Evolutionary conservation across 2,797 vertebrate genomes (phyloP).

Genomic region (Coracias cyanogaster): DNA sequence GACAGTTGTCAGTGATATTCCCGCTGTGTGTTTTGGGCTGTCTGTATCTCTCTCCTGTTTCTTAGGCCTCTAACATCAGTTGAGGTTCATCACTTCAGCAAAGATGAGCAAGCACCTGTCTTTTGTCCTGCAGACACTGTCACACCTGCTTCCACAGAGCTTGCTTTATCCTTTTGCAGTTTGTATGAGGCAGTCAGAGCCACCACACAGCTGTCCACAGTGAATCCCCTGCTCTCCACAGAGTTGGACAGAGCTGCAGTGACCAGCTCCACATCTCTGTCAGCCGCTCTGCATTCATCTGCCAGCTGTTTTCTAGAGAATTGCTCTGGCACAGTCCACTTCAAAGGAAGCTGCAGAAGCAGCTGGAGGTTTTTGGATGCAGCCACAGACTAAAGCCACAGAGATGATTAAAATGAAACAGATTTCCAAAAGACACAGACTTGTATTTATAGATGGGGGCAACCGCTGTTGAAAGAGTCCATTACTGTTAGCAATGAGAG

Average conservation of each 20-base stretch:
- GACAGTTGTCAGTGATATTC: not conserved
- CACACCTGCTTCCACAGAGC: not conserved
- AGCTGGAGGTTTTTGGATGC: not conserved
- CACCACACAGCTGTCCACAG: fast-evolving
- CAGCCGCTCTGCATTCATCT: not conserved
- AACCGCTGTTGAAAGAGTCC: fast-evolving
- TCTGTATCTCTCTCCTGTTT: not conserved
- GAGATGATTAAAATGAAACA: not conserved
- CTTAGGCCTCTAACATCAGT: not conserved
- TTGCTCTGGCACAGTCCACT: not conserved
- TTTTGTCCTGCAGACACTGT: not conserved
- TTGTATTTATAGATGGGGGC: not conserved
- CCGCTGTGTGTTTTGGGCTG: not conserved
- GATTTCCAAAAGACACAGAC: not conserved
- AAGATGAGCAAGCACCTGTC: not conserved
- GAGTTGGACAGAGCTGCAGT: not conserved
- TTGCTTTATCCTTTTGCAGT: not conserved
- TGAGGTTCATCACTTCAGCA: not conserved
- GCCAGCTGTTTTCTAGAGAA: not conserved
- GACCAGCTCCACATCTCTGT: not conserved
- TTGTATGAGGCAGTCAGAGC: not conserved
- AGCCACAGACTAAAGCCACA: not conserved
- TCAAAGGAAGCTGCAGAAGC: not conserved
- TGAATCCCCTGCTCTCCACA: fast-evolving
- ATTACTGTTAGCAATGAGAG: fast-evolving